Evolutionary conservation across 2,113 vertebrate species (phyloP), one percentile per base, ranked within the genome.

Genomic region (Hypanus sabinus): DNA sequence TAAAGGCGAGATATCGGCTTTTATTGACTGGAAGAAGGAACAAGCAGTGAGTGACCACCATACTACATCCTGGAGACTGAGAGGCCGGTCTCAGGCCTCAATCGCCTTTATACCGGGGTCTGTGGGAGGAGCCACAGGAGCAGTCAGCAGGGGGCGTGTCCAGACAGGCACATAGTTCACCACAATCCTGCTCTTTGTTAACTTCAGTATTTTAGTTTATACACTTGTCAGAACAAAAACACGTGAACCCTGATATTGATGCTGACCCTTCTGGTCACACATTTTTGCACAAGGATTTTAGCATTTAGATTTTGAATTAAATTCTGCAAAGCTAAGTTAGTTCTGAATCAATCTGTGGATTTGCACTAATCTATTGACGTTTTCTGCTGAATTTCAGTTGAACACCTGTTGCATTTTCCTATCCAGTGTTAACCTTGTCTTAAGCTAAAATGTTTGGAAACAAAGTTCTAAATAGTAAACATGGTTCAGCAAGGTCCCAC

Each of bases 261-360:
- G 9, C 24, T 76, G 73, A 76, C 27, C 73, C 73, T 27, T 9
- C 73, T 27, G 22, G 27, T 76, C 4, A 4, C 6, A n/a, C 33
- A 12, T 5, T 12, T 3, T 33, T 70, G 65, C 3, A 33, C 12
- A 20, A 36, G 36, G 10, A 87, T 14, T 11, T 46, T 46, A 46
- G 46, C 46, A 46, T 46, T 46, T 46, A 46, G 46, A 46, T 57
- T 57, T 55, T 55, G 46, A 46, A 24, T 57, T 16, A 60, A 33
- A 65, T 11, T 46, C 46, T 46, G 46, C 46, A 46, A 46, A 46
- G 46, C 46, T 46, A 46, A 46, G 46, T 46, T 46, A 46, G 46
- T 46, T 46, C 94, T 94, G 96, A 0, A 95, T 97, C 94, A 96
- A 96, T 77, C 96, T 94, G 65, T 96, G 97, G 92, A 95, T 96